Percentiles rank a stretch among this genome's conserved stretches.
Evolutionary conservation across 2,888 invertebrate species (phyloP).

Genomic region (Eupeodes luniger): DNA sequence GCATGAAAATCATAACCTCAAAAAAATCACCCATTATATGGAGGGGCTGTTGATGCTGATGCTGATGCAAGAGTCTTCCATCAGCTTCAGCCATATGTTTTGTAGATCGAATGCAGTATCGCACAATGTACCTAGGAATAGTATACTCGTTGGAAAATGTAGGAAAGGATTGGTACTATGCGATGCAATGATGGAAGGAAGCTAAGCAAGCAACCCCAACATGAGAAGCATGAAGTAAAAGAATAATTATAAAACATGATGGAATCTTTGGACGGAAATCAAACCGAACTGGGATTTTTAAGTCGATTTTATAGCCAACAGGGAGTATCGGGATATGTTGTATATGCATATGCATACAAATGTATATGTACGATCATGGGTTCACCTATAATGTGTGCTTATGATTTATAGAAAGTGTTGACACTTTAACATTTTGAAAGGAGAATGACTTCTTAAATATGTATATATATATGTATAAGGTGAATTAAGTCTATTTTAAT

Average conservation of each 20-base stretch:
- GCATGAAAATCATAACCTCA: too few species aligned
- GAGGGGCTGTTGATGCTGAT: background rate
- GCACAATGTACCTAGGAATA: background rate
- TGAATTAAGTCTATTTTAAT: too few species aligned
- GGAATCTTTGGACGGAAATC: constrained; percentile 58
- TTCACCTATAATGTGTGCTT: constrained; percentile 24
- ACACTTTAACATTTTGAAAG: constrained; percentile 23
- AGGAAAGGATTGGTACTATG: constrained; percentile 16
- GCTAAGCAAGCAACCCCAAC: background rate
- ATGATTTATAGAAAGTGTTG: constrained; percentile 34
- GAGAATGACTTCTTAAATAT: background rate
- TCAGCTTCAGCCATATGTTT: constrained; percentile 44
- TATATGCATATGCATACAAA: background rate
- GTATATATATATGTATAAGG: too few species aligned
- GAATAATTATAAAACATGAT: constrained; percentile 72
- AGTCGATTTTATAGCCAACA: constrained; percentile 28
- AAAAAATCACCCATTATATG: too few species aligned
- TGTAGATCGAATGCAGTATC: constrained; percentile 26
- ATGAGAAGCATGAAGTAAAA: constrained; percentile 21
- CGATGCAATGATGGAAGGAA: background rate
- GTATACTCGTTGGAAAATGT: too few species aligned
- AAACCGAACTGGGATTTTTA: constrained; percentile 60
- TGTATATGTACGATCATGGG: background rate
- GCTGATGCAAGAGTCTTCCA: constrained; percentile 38
- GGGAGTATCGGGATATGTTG: constrained; percentile 1